Percentiles rank a stretch among this genome's conserved stretches.
phyloP scores from a whole-genome alignment of 2,797 vertebrate genomes.

The Ceryle rudis region DNA sequence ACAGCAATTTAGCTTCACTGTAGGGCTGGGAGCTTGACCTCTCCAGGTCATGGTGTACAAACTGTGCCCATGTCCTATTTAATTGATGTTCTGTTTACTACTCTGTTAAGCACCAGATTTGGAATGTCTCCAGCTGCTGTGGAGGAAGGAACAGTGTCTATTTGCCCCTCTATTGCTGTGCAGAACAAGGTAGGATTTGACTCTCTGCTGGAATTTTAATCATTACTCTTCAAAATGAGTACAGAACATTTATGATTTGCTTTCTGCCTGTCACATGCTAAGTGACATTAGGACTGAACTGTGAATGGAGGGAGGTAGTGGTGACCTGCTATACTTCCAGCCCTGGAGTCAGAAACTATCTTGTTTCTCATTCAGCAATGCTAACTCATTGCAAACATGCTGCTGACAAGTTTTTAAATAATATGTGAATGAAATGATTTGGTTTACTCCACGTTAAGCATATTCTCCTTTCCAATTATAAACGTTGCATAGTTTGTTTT shows the following conservation, averaged over 20 bases:
- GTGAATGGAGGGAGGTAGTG: neutral
- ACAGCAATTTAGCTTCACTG: neutral
- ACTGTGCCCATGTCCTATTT: slow-evolving; percentile 26
- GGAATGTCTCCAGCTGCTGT: slow-evolving; percentile 33
- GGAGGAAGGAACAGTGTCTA: neutral
- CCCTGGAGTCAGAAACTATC: neutral
- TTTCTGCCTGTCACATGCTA: neutral
- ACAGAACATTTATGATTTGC: neutral
- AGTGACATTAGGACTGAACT: neutral
- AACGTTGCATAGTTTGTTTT: neutral
- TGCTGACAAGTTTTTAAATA: neutral
- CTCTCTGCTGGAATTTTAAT: neutral
- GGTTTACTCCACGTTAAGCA: neutral
- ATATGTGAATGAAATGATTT: neutral
- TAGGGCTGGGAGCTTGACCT: slow-evolving; percentile 7
- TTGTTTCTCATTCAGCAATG: neutral
- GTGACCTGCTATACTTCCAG: neutral
- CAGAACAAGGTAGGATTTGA: neutral
- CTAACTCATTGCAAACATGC: neutral
- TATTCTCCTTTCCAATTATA: neutral
- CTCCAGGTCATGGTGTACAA: neutral
- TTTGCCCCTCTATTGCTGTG: neutral
- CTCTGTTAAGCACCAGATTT: slow-evolving; percentile 35
- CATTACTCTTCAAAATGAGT: neutral
- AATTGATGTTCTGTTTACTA: slow-evolving; percentile 44